A percentile compares a stretch with the other conserved stretches of the same genome.
Evolutionary conservation across 2,888 invertebrate genomes (phyloP).

Genomic region (Gasteruption jaculator): DNA sequence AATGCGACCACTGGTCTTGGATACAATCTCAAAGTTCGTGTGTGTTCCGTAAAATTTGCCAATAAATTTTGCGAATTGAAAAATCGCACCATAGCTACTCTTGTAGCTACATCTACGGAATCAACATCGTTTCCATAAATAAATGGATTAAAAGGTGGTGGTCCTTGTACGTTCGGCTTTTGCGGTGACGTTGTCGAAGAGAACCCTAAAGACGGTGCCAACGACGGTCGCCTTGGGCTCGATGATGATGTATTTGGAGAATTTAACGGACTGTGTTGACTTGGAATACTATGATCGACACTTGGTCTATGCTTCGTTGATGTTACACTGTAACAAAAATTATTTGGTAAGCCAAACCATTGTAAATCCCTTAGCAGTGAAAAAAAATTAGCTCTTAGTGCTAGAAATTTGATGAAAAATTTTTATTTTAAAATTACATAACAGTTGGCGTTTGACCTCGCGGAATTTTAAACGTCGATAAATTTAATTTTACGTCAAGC

Average conservation of each 20-base stretch:
- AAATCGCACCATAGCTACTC: slow-evolving; percentile 97
- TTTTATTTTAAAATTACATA: too few relatives aligned
- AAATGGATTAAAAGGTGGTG: slow-evolving; percentile 69
- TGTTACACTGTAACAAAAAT: slow-evolving; percentile 41
- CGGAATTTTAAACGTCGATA: too few relatives aligned
- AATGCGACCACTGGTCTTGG: slow-evolving; percentile 98
- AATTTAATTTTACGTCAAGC: too few relatives aligned
- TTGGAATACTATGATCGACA: slow-evolving; percentile 21
- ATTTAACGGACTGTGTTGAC: slow-evolving; percentile 36
- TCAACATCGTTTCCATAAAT: slow-evolving; percentile 94
- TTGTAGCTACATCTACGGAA: slow-evolving; percentile 95
- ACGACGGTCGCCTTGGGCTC: slow-evolving; percentile 46
- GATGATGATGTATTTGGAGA: slow-evolving; percentile 47
- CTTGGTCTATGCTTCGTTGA: slow-evolving; percentile 46
- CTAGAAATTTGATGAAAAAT: too few relatives aligned
- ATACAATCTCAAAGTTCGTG: slow-evolving; percentile 90
- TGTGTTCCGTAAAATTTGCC: slow-evolving; percentile 97
- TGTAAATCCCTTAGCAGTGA: neutral
- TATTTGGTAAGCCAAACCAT: slow-evolving; percentile 2
- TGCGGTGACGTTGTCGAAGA: slow-evolving; percentile 29
- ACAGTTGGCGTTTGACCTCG: too few relatives aligned
- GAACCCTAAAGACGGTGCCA: slow-evolving; percentile 27
- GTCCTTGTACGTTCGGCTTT: slow-evolving; percentile 27
- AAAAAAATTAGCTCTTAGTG: slow-evolving; percentile 7
- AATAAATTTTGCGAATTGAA: slow-evolving; percentile 97